phyloP scores from a whole-genome alignment of 2,113 vertebrate genomes.

The Ceyx margarethae region DNA sequence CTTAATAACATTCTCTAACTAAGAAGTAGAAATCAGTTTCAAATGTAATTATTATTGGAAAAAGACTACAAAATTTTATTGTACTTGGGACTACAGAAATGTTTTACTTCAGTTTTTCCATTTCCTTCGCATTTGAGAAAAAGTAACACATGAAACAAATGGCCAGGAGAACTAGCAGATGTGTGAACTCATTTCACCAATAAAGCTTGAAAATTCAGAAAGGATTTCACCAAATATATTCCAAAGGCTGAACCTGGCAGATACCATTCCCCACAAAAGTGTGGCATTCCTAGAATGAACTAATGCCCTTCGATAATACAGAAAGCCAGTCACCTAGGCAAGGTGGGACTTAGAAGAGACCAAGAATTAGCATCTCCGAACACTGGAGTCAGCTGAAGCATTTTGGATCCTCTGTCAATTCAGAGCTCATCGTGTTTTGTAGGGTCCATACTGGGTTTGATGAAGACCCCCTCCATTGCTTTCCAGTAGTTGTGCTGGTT shows the following conservation, averaged over 20 bases:
- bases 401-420: conserved; percentile 24
- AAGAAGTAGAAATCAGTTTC: neutral
- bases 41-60: conserved; percentile 12
- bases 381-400: neutral
- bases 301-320: conserved; percentile 22
- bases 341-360: conserved; percentile 3
- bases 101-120: neutral
- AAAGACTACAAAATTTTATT: conserved; percentile 14
- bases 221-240: neutral
- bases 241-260: neutral
- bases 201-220: neutral
- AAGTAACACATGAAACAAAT: conserved; percentile 11
- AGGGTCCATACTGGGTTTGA: conserved; percentile 83
- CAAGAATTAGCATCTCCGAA: neutral
- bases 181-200: neutral
- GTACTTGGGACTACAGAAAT: conserved; percentile 17
- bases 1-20: neutral
- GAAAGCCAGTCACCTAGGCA: neutral
- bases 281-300: conserved; percentile 45
- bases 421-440: conserved; percentile 89
- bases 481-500: conserved; percentile 91
- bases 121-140: neutral
- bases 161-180: neutral
- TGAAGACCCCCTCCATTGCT: conserved; percentile 94
- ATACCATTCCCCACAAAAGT: conserved; percentile 11